phyloP scores from a whole-genome alignment of 2,113 vertebrate genomes.

The Formicarius rufipectus region DNA sequence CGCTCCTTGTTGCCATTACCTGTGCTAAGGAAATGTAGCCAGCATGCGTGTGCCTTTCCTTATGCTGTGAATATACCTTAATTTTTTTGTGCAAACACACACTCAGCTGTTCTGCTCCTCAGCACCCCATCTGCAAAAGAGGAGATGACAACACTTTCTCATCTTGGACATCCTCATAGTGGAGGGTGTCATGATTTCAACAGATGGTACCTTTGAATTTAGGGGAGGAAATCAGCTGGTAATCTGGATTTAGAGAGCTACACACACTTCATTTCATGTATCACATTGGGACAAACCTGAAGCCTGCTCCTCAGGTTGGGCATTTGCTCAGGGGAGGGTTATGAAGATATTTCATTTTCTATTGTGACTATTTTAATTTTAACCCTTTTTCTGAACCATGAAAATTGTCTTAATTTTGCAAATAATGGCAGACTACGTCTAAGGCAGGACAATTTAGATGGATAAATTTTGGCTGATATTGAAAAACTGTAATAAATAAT shows the following conservation, averaged over 20 bases:
- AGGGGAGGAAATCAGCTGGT: slow-evolving; percentile 46
- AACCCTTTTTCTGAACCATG: background rate
- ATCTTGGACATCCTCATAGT: background rate
- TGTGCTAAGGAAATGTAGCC: background rate
- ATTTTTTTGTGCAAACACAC: background rate
- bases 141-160: slow-evolving; percentile 15
- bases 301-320: background rate
- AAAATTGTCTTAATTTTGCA: slow-evolving; percentile 17
- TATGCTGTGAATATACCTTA: background rate
- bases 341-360: background rate
- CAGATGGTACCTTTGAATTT: slow-evolving; percentile 56
- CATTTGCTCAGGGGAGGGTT: background rate
- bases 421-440: background rate
- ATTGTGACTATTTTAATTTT: slow-evolving; percentile 12
- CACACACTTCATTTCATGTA: slow-evolving; percentile 18
- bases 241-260: slow-evolving; percentile 48
- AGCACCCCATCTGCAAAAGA: slow-evolving; percentile 8
- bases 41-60: background rate
- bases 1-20: background rate
- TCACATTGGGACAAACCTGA: slow-evolving; percentile 14
- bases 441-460: slow-evolving; percentile 52
- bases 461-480: slow-evolving; percentile 68
- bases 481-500: slow-evolving; percentile 73
- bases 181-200: slow-evolving; percentile 20
- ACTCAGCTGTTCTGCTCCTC: background rate